Evolutionary conservation across 2,888 invertebrate species (phyloP), one percentile per base, ranked within the genome.

Genomic region (Pandemis heparana): DNA sequence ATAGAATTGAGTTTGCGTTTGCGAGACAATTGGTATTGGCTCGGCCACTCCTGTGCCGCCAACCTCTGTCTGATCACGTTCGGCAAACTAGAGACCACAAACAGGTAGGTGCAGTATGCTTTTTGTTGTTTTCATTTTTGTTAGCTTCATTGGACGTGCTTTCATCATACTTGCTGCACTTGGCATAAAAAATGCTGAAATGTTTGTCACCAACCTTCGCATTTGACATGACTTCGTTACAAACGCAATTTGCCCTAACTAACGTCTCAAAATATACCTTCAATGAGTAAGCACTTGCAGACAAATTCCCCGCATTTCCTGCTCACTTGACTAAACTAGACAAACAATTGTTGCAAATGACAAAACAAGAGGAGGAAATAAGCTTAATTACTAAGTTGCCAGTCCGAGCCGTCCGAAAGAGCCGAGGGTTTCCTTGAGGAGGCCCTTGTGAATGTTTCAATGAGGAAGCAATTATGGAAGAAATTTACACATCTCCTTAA

Each of bases 41-140:
- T 81, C 83, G 85, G 89, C 85, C 88, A 87, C 86, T 82, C 82
- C 84, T 84, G 82, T 83, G 81, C 82, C 81, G 80, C 80, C 85
- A 85, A 87, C 84, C 82, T 81, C 85, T 83, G 92, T 92, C 93
- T 91, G 91, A 92, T 93, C 94, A 94, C 94, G 93, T 94, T 92
- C 92, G 78, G 88, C 89, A 92, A 92, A 93, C 92, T 88, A 83
- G 83, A 86, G 84, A 88, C 88, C 85, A 91, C 92, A 92, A 92
- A 92, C 92, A 92, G 88, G 88, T 88, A 85, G 88, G 88, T 87
- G 85, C 81, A 80, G 83, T 85, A 81, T 82, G 80, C 79, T 78
- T 85, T 89, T 89, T 91, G 85, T 88, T 83, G 85, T 89, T 89
- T 84, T 87, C 83, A 86, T 86, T 90, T 87, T 89, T 85, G 85